These are phyloP conservation scores for Cryptocephalus primarius DNA, from an alignment of 2,888 invertebrate species.

Conservation along the genomic window DNA sequence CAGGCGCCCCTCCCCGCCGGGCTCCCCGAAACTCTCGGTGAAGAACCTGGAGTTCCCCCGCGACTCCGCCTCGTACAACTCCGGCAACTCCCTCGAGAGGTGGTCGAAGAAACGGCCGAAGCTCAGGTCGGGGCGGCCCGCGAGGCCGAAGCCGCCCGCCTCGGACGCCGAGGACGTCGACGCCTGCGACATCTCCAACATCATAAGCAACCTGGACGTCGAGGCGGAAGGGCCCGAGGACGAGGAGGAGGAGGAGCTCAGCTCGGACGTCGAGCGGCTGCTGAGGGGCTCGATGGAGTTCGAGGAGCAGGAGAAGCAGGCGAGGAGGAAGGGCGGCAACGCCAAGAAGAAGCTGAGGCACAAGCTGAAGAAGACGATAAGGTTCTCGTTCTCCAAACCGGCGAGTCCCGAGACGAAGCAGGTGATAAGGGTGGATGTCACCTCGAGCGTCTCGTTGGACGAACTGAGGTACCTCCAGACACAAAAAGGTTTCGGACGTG, in stretches of 20 bases:
- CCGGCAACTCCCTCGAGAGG: slow-evolving; percentile 27
- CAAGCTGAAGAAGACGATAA: slow-evolving; percentile 24
- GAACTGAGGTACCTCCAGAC: slow-evolving; percentile 1
- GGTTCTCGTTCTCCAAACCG: slow-evolving; percentile 30
- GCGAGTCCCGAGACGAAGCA: slow-evolving; percentile 34
- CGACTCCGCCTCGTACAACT: slow-evolving; percentile 22
- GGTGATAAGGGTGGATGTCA: slow-evolving; percentile 34
- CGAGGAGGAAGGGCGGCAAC: slow-evolving; percentile 5
- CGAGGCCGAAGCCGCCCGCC: slow-evolving; percentile 8
- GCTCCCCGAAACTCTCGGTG: too few relatives aligned
- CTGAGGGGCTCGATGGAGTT: slow-evolving; percentile 14
- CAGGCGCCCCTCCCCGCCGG: too few relatives aligned
- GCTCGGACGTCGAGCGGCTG: slow-evolving; percentile 28
- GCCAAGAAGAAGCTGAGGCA: slow-evolving; percentile 8
- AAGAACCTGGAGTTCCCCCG: slow-evolving; percentile 14
- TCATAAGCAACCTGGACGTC: slow-evolving; percentile 12
- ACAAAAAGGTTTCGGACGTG: background rate
- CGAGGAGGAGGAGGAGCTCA: slow-evolving; percentile 8
- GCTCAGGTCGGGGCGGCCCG: slow-evolving; percentile 18
- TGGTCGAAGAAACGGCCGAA: slow-evolving; percentile 31
- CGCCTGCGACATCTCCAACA: slow-evolving; percentile 9
- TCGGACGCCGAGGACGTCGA: slow-evolving; percentile 7
- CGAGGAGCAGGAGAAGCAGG: slow-evolving; percentile 7
- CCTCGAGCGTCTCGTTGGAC: slow-evolving; percentile 28
- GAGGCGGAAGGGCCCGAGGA: background rate